Conservation (phyloP, 2,888 invertebrate genomes). For the Spodoptera littoralis region DNA sequence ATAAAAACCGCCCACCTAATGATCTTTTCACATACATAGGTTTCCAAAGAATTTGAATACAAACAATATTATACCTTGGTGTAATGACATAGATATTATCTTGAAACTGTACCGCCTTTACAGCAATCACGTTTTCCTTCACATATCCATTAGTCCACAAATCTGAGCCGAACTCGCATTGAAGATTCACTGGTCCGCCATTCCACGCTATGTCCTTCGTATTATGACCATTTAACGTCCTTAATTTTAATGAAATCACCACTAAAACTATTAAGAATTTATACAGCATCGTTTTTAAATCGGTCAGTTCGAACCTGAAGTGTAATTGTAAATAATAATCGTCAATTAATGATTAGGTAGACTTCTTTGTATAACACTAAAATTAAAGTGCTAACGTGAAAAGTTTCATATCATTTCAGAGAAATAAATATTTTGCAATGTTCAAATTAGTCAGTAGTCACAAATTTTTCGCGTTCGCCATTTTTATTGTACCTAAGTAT, state of each 20-base stretch:
- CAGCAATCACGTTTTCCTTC: slow-evolving; percentile 89
- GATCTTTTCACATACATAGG: too few species aligned
- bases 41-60: too few species aligned
- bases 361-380: slow-evolving; percentile 4
- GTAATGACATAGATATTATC: slow-evolving; percentile 89
- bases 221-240: slow-evolving; percentile 51
- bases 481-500: slow-evolving; percentile 3
- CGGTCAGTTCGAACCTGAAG: slow-evolving; percentile 3
- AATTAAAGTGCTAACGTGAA: slow-evolving; percentile 41
- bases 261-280: slow-evolving; percentile 27
- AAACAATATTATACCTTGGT: slow-evolving; percentile 78
- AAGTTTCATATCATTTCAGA: slow-evolving; percentile 30
- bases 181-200: slow-evolving; percentile 79
- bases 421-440: slow-evolving; percentile 31
- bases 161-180: slow-evolving; percentile 83
- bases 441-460: slow-evolving; percentile 27
- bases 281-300: slow-evolving; percentile 40
- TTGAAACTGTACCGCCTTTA: slow-evolving; percentile 87
- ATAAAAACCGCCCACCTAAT: too few species aligned
- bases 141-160: slow-evolving; percentile 87
- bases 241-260: slow-evolving; percentile 36
- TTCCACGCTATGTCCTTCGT: slow-evolving; percentile 81
- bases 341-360: slow-evolving; percentile 19
- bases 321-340: slow-evolving; percentile 15
- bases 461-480: background rate